Percentiles rank a stretch among this genome's conserved stretches.
Evolutionary conservation across 1,140 invertebrate genomes (phyloP).

Genomic region (Drosophila setifemur): DNA sequence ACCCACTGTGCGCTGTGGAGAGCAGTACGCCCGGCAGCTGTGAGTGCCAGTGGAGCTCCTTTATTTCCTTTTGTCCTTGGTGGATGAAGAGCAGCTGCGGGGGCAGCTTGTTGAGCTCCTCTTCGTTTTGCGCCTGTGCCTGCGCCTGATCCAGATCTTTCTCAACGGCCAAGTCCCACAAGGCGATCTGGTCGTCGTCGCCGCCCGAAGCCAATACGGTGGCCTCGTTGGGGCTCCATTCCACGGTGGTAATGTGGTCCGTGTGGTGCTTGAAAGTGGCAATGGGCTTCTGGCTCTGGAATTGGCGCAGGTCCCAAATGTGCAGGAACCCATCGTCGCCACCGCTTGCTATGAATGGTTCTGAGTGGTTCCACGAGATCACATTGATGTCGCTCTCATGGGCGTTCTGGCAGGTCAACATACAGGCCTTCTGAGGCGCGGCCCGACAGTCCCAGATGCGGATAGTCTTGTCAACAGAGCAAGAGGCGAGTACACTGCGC

Average conservation of each 20-base stretch:
- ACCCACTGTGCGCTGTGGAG: conserved; percentile 96
- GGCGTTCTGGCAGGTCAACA: conserved; percentile 93
- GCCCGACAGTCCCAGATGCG: conserved; percentile 95
- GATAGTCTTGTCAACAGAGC: conserved; percentile 96
- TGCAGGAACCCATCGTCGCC: conserved; percentile 97
- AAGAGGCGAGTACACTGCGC: conserved; percentile 95
- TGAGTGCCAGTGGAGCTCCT: conserved; percentile 99
- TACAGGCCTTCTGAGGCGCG: conserved; percentile 93
- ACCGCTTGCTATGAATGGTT: conserved; percentile 95
- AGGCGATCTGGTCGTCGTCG: conserved; percentile 97
- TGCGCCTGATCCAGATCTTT: conserved; percentile 86
- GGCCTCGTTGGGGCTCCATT: conserved; percentile 97
- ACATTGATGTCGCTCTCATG: conserved; percentile 98
- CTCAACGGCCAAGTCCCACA: conserved; percentile 98
- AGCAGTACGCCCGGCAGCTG: conserved; percentile 96
- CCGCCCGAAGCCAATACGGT: conserved; percentile 97
- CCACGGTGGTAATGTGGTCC: conserved; percentile 95
- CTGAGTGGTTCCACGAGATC: conserved; percentile 96
- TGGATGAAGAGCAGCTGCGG: conserved; percentile 99
- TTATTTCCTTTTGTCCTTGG: conserved; percentile 98
- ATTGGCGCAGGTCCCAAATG: conserved; percentile 97
- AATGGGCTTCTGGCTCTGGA: conserved; percentile 91
- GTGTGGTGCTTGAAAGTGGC: conserved; percentile 97
- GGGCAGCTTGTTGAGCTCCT: conserved; percentile 88
- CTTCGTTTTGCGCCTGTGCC: conserved; percentile 75